Evolutionary conservation across 1,140 invertebrate species (phyloP).

Genomic region (Lordiphosa stackelbergi): DNA sequence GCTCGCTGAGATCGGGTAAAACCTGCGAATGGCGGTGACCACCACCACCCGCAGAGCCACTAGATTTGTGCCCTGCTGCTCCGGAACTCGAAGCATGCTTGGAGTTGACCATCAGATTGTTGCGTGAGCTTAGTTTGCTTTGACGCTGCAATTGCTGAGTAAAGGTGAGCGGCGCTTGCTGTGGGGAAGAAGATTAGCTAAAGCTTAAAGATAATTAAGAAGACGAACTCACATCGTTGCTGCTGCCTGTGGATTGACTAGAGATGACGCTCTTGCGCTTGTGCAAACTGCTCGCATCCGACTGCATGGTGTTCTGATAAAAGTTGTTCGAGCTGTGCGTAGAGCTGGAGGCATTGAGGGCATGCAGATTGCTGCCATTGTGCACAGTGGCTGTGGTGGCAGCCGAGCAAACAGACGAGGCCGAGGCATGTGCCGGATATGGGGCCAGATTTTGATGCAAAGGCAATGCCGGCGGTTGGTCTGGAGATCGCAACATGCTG

Average conservation of each 20-base stretch:
- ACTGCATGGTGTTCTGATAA: constrained; percentile 77
- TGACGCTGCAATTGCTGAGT: constrained; percentile 86
- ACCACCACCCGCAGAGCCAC: constrained; percentile 59
- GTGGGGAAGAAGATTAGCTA: not conserved
- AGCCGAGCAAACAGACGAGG: constrained; percentile 66
- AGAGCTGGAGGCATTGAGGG: constrained; percentile 74
- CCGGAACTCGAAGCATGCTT: constrained; percentile 77
- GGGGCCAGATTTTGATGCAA: constrained; percentile 65
- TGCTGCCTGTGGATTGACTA: constrained; percentile 77
- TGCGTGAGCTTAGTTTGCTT: constrained; percentile 71
- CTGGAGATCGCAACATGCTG: constrained; percentile 73
- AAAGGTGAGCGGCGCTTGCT: constrained; percentile 81
- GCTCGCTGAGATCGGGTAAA: constrained; percentile 74
- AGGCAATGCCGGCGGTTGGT: constrained; percentile 70
- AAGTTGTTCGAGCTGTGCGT: constrained; percentile 77
- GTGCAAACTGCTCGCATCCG: constrained; percentile 75
- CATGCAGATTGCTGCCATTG: constrained; percentile 66
- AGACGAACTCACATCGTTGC: constrained; percentile 69
- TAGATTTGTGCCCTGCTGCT: constrained; percentile 41
- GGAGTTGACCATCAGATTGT: constrained; percentile 72
- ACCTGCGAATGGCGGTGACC: constrained; percentile 78
- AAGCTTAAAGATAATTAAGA: no score
- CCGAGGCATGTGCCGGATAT: constrained; percentile 67
- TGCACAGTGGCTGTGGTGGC: constrained; percentile 70
- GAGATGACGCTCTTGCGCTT: constrained; percentile 77